A percentile compares a stretch with the other conserved stretches of the same genome.
Conservation (phyloP, 2,113 vertebrate genomes). For the Anguilla rostrata region DNA sequence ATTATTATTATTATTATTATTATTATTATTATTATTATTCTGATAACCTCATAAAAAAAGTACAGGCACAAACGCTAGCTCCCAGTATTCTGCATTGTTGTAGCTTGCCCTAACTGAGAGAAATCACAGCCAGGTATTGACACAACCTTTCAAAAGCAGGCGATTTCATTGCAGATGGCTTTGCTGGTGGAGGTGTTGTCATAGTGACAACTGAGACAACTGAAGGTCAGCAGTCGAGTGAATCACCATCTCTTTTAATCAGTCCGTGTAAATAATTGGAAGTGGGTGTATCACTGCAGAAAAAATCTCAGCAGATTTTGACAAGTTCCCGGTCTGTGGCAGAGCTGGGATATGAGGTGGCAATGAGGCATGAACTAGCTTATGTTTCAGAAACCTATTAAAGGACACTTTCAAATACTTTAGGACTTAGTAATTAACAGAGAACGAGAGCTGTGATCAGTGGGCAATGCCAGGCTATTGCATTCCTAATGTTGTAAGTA, state of each 20-base stretch:
- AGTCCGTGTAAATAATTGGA: conserved; percentile 45
- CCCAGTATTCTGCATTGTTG: too few relatives aligned
- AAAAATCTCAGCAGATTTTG: conserved; percentile 16
- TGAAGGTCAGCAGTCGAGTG: conserved; percentile 35
- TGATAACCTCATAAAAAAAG: too few relatives aligned
- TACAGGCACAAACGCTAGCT: too few relatives aligned
- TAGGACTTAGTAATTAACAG: conserved; percentile 52
- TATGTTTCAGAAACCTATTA: conserved; percentile 44
- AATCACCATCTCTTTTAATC: conserved; percentile 43
- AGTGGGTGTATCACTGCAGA: conserved; percentile 17
- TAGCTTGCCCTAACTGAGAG: neutral
- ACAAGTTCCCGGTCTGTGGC: conserved; percentile 20
- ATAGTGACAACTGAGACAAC: neutral
- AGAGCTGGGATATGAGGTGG: conserved; percentile 23
- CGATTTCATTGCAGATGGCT: conserved; percentile 20
- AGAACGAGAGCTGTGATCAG: conserved; percentile 41
- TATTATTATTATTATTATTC: too few relatives aligned
- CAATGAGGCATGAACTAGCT: conserved; percentile 42
- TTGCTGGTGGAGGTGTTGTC: conserved; percentile 26
- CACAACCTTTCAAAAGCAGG: conserved; percentile 29
- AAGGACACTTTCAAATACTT: conserved; percentile 60
- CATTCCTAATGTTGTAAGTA: conserved; percentile 38
- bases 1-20: too few relatives aligned
- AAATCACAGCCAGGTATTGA: conserved; percentile 35
- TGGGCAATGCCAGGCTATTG: conserved; percentile 38